phyloP scores from a whole-genome alignment of 2,113 vertebrate species.

The Falcunculus frontatus region DNA sequence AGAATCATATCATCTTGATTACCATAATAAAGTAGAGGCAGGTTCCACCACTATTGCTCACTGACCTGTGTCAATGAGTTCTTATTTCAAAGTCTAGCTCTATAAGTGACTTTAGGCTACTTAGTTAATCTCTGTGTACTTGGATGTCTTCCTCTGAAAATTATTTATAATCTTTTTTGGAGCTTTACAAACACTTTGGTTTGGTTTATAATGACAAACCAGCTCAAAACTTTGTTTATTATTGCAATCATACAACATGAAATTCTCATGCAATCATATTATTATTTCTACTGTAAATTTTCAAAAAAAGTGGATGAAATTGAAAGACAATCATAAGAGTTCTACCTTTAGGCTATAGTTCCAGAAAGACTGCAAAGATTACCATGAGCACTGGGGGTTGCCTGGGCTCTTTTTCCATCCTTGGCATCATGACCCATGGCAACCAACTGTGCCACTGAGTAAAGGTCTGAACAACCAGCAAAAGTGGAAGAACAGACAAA shows the following conservation, averaged over 20 bases:
- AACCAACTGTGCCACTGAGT: background rate
- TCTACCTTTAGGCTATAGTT: background rate
- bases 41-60: background rate
- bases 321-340: background rate
- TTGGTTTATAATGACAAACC: background rate
- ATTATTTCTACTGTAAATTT: background rate
- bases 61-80: background rate
- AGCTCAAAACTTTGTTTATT: background rate
- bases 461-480: background rate
- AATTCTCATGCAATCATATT: background rate
- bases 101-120: background rate
- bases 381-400: background rate
- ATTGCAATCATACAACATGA: background rate
- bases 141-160: background rate
- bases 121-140: background rate
- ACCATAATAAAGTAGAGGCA: background rate
- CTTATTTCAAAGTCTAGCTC: background rate
- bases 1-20: slow-evolving; percentile 7
- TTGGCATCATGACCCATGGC: background rate
- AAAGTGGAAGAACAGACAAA: background rate
- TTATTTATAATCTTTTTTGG: background rate
- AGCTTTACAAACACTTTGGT: background rate
- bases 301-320: background rate
- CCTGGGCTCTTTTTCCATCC: background rate
- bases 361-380: background rate